These are phyloP conservation scores for Drosophila tani DNA, from an alignment of 1,140 invertebrate species.

Conservation along the genomic window DNA sequence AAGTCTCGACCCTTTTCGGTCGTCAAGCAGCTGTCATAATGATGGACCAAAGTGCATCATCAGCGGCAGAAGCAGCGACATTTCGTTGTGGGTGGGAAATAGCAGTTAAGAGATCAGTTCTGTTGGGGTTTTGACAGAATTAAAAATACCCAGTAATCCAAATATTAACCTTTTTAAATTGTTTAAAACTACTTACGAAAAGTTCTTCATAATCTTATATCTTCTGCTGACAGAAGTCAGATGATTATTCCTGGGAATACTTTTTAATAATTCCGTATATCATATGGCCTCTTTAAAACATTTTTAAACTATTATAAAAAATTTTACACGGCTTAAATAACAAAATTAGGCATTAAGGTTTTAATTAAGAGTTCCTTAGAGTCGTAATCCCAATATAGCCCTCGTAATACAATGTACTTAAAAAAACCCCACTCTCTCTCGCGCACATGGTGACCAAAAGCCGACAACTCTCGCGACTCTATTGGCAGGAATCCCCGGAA, in stretches of 20 bases:
- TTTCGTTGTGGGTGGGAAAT: constrained; percentile 13
- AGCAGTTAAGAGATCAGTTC: not conserved
- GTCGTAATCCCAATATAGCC: not conserved
- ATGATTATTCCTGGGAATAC: not conserved
- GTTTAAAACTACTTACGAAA: too few relatives aligned
- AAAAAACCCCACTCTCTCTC: constrained; percentile 4
- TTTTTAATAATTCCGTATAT: too few relatives aligned
- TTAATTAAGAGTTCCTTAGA: not conserved
- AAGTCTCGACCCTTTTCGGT: constrained; percentile 58
- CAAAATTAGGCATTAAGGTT: too few relatives aligned
- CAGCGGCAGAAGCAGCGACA: constrained; percentile 30
- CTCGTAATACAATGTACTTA: not conserved
- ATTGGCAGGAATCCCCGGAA: constrained; percentile 33
- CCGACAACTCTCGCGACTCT: constrained; percentile 62
- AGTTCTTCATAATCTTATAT: too few relatives aligned
- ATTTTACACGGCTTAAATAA: too few relatives aligned
- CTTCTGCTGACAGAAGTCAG: too few relatives aligned
- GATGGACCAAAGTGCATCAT: constrained; percentile 78
- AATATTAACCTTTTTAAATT: too few relatives aligned
- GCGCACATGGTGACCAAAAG: constrained; percentile 64
- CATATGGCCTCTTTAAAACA: too few relatives aligned
- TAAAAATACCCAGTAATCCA: not conserved
- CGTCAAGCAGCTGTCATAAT: constrained; percentile 82
- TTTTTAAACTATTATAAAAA: too few relatives aligned
- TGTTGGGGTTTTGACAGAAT: too few relatives aligned